These are phyloP conservation scores for Onychomys leucogaster DNA, from an alignment of 2,797 vertebrate species.

Conservation along the genomic window DNA sequence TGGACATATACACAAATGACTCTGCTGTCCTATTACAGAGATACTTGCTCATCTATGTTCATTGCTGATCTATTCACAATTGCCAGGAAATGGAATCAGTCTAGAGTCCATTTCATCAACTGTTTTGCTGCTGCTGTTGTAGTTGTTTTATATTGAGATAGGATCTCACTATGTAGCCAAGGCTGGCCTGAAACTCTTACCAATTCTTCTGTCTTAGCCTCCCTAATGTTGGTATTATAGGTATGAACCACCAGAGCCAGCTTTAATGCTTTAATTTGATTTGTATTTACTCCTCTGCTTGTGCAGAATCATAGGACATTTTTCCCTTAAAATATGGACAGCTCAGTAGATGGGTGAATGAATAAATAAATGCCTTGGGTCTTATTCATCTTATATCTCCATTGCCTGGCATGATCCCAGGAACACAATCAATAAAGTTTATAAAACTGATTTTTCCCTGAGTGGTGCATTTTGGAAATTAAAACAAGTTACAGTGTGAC, in stretches of 20 bases:
- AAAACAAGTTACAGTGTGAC: background rate
- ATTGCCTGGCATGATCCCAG: background rate
- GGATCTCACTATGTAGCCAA: background rate
- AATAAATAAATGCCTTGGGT: background rate
- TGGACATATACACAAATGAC: background rate
- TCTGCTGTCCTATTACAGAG: background rate
- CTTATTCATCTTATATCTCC: background rate
- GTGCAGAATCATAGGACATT: background rate
- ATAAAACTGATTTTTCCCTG: constrained; percentile 46
- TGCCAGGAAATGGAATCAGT: background rate
- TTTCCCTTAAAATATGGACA: background rate
- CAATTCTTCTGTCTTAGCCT: background rate
- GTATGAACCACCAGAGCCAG: background rate
- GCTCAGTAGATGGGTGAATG: background rate
- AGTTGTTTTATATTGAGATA: background rate
- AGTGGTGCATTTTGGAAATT: constrained; percentile 6
- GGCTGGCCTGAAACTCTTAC: background rate
- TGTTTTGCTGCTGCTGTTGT: background rate
- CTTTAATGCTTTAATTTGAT: background rate
- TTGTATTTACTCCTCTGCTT: constrained; percentile 17
- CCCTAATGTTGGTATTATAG: background rate
- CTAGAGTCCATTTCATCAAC: background rate
- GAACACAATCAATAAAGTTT: constrained; percentile 9
- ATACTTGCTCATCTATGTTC: background rate
- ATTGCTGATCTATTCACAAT: background rate